phyloP scores from a whole-genome alignment of 2,113 vertebrate genomes.

The Muntiacus muntjak region DNA sequence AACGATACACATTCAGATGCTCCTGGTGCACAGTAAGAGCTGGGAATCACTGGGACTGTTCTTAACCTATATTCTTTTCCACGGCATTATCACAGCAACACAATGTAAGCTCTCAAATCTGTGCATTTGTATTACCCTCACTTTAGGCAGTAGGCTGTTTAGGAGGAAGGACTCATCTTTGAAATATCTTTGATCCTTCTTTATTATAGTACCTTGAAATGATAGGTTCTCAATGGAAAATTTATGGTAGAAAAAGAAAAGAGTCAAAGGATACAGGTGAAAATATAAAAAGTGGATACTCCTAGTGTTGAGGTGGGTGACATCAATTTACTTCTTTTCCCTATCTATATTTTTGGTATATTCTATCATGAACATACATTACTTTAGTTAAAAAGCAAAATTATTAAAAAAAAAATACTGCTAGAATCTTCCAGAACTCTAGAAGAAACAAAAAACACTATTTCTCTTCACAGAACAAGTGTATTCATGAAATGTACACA shows the following conservation, averaged over 20 bases:
- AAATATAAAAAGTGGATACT: not conserved
- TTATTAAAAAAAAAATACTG: not conserved
- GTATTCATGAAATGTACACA: not conserved
- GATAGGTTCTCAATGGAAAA: not conserved
- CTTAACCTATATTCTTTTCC: not conserved
- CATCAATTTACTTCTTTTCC: not conserved
- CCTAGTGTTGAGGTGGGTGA: not conserved
- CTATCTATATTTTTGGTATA: not conserved
- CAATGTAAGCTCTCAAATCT: not conserved
- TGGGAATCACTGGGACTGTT: not conserved
- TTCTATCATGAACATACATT: not conserved
- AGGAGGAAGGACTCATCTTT: not conserved
- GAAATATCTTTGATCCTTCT: not conserved
- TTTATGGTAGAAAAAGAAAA: not conserved
- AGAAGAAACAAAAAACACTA: not conserved
- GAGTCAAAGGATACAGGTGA: not conserved
- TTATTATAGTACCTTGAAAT: not conserved
- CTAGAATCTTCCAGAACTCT: not conserved
- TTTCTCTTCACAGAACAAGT: not conserved
- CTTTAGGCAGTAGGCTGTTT: not conserved
- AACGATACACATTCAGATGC: not conserved
- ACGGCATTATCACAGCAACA: not conserved
- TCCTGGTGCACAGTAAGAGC: not conserved
- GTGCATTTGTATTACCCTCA: not conserved
- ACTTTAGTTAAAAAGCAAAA: slow-evolving; percentile 4